Evolutionary conservation across 2,888 invertebrate species (phyloP).

Genomic region (Hylaea fasciaria): DNA sequence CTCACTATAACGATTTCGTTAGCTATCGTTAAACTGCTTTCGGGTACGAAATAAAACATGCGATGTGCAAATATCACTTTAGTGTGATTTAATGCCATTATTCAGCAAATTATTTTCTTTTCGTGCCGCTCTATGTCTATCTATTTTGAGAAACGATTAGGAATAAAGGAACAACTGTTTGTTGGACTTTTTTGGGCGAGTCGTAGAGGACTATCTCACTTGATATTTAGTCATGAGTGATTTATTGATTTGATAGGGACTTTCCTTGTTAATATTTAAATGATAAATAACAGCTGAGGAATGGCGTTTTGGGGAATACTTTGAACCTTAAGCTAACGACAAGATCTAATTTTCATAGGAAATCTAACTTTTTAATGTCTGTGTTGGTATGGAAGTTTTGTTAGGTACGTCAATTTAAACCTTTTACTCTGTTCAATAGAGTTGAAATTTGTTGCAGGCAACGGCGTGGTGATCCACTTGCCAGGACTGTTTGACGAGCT

Average conservation of each 20-base stretch:
- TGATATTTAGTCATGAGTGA: too few relatives aligned
- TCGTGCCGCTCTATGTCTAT: conserved; percentile 1
- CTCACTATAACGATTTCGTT: conserved; percentile 8
- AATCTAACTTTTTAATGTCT: too few relatives aligned
- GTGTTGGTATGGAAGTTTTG: too few relatives aligned
- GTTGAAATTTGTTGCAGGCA: conserved; percentile 87
- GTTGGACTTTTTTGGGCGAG: neutral
- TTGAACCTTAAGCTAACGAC: too few relatives aligned
- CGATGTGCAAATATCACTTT: conserved; percentile 8
- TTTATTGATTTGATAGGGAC: too few relatives aligned
- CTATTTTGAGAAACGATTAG: conserved; percentile 1
- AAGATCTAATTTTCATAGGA: too few relatives aligned
- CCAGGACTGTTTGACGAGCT: conserved; percentile 98
- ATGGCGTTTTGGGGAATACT: too few relatives aligned
- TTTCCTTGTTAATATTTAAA: too few relatives aligned
- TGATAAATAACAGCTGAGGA: too few relatives aligned
- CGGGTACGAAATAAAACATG: conserved; percentile 25
- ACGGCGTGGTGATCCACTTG: conserved; percentile 99
- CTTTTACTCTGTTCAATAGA: too few relatives aligned
- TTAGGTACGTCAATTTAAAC: too few relatives aligned
- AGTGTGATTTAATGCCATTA: conserved; percentile 16
- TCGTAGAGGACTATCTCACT: too few relatives aligned
- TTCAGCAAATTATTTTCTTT: conserved; percentile 11
- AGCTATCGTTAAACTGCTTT: conserved; percentile 9
- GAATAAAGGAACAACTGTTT: neutral